These are phyloP conservation scores for Diplodus puntazzo DNA, from an alignment of 2,797 vertebrate genomes.

Conservation along the genomic window DNA sequence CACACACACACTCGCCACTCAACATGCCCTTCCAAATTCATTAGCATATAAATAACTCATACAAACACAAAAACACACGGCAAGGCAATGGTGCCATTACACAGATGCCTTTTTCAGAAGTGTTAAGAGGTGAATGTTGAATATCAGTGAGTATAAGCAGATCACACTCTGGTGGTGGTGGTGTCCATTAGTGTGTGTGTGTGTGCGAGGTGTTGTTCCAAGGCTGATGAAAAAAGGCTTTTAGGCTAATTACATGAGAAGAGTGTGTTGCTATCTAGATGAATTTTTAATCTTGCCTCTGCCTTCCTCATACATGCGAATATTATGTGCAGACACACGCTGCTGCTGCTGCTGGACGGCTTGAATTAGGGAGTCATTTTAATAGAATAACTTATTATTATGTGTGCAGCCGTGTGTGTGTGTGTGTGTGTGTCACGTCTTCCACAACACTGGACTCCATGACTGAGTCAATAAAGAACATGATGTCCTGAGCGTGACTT, in stretches of 20 bases:
- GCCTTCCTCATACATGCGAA: conserved; percentile 5
- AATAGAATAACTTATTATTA: conserved; percentile 44
- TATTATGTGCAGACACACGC: conserved; percentile 27
- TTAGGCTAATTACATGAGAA: conserved; percentile 78
- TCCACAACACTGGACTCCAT: conserved; percentile 25
- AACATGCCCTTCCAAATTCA: conserved; percentile 62
- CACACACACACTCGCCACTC: conserved; percentile 28
- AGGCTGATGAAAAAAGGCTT: conserved; percentile 76
- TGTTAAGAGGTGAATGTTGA: conserved; percentile 61
- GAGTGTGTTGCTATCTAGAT: conserved; percentile 51
- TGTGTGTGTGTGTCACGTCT: conserved; percentile 17
- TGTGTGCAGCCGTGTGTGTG: conserved; percentile 17
- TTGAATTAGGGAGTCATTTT: conserved; percentile 44
- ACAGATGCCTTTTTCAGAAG: conserved; percentile 51
- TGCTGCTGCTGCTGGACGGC: conserved; percentile 7
- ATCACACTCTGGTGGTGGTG: conserved; percentile 5
- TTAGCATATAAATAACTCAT: conserved; percentile 79
- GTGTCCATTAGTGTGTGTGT: conserved; percentile 46
- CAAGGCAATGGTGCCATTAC: conserved; percentile 39
- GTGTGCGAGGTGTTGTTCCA: conserved; percentile 30
- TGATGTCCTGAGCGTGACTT: conserved; percentile 39
- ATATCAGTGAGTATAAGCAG: conserved; percentile 49
- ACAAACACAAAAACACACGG: conserved; percentile 59
- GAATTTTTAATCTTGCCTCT: conserved; percentile 64
- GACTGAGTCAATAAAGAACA: conserved; percentile 46